These are phyloP conservation scores for Germaria angustata DNA, from an alignment of 2,888 invertebrate genomes.

Conservation along the genomic window DNA sequence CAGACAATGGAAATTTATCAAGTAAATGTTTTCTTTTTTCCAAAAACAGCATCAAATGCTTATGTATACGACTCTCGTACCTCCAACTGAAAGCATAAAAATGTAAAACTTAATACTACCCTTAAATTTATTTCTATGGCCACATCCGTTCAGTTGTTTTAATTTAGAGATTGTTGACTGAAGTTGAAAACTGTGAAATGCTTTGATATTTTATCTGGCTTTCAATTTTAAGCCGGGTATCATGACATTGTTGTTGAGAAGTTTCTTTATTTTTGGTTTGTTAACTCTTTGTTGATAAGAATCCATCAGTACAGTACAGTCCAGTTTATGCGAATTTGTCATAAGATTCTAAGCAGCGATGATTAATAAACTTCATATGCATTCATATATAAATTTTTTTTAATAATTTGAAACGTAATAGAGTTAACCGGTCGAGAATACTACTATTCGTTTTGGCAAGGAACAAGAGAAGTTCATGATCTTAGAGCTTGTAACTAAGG, in stretches of 20 bases:
- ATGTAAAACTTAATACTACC: constrained; percentile 9
- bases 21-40: constrained; percentile 33
- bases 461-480: too few relatives aligned
- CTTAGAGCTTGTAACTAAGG: too few relatives aligned
- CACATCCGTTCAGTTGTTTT: background rate
- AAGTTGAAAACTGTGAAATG: constrained; percentile 50
- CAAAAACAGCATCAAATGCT: constrained; percentile 12
- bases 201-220: constrained; percentile 55
- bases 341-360: too few relatives aligned
- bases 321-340: too few relatives aligned
- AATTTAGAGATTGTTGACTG: constrained; percentile 28
- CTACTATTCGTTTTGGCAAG: too few relatives aligned
- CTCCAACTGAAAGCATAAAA: background rate
- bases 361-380: too few relatives aligned
- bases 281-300: constrained; percentile 32
- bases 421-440: too few relatives aligned
- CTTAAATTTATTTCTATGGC: constrained; percentile 1
- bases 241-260: constrained; percentile 43
- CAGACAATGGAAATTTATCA: constrained; percentile 57
- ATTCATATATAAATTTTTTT: too few relatives aligned
- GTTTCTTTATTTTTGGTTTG: constrained; percentile 21
- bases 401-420: too few relatives aligned
- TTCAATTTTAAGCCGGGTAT: constrained; percentile 34
- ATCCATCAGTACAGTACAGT: too few relatives aligned
- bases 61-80: background rate